A percentile compares a stretch with the other conserved stretches of the same genome.
These are phyloP conservation scores for Pangasius djambal DNA, from an alignment of 2,797 vertebrate genomes.

Conservation along the genomic window DNA sequence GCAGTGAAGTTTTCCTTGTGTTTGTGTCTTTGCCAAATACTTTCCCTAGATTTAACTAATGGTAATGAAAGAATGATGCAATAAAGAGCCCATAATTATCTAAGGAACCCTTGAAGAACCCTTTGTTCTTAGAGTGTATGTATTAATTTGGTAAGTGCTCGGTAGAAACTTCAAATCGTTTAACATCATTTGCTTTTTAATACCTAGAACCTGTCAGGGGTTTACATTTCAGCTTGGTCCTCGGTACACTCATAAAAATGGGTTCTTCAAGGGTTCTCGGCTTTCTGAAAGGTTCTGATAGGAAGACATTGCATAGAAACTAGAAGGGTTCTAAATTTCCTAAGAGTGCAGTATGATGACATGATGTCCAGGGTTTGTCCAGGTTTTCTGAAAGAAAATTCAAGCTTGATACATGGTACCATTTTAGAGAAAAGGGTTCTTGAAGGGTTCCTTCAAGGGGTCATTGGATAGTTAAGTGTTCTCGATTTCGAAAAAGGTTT, in stretches of 20 bases:
- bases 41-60: not conserved
- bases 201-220: too few species aligned
- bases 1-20: not conserved
- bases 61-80: not conserved
- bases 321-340: not conserved
- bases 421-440: not conserved
- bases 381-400: not conserved
- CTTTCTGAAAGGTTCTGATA: not conserved
- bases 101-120: not conserved
- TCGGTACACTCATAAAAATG: not conserved
- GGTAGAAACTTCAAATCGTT: not conserved
- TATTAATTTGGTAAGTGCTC: not conserved
- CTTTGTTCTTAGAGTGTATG: not conserved
- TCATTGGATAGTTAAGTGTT: not conserved
- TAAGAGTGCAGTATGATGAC: not conserved
- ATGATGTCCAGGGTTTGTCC: not conserved
- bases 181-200: not conserved
- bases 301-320: too few species aligned
- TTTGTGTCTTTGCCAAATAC: not conserved
- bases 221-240: not conserved
- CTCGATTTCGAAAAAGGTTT: not conserved
- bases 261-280: not conserved
- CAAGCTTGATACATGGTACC: not conserved
- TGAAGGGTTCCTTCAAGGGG: not conserved
- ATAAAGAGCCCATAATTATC: too few species aligned